Conservation (phyloP, 2,888 invertebrate genomes). For the Stenotaenia linearis region DNA sequence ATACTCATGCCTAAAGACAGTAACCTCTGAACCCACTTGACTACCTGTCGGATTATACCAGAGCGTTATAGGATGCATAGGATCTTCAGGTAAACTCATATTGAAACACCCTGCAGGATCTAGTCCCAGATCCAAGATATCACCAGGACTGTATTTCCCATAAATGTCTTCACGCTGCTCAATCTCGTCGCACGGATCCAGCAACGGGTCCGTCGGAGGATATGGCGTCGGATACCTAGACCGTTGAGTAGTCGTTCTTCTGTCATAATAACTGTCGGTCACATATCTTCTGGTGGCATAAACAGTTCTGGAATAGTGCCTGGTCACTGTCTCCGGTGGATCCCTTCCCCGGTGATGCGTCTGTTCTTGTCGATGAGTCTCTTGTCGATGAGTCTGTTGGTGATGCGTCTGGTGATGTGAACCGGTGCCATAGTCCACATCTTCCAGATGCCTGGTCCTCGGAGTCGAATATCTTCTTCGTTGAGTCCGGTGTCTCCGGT, state of each 20-base stretch:
- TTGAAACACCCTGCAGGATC: background rate
- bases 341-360: background rate
- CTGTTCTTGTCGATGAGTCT: background rate
- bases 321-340: background rate
- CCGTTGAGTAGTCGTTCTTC: background rate
- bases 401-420: background rate
- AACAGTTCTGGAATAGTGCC: conserved; percentile 26
- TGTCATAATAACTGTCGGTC: conserved; percentile 6
- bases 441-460: background rate
- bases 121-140: conserved; percentile 28
- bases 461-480: background rate
- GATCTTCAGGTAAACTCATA: conserved; percentile 4
- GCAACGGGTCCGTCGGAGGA: background rate
- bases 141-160: conserved; percentile 32
- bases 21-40: background rate
- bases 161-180: conserved; percentile 26
- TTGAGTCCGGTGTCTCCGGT: background rate
- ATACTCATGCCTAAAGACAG: background rate
- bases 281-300: conserved; percentile 10
- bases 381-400: background rate
- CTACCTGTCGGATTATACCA: conserved; percentile 28
- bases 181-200: conserved; percentile 3
- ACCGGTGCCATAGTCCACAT: background rate
- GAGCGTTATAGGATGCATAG: conserved; percentile 9
- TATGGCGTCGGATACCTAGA: background rate